phyloP scores from a whole-genome alignment of 2,113 vertebrate genomes.

The Eidolon helvum region DNA sequence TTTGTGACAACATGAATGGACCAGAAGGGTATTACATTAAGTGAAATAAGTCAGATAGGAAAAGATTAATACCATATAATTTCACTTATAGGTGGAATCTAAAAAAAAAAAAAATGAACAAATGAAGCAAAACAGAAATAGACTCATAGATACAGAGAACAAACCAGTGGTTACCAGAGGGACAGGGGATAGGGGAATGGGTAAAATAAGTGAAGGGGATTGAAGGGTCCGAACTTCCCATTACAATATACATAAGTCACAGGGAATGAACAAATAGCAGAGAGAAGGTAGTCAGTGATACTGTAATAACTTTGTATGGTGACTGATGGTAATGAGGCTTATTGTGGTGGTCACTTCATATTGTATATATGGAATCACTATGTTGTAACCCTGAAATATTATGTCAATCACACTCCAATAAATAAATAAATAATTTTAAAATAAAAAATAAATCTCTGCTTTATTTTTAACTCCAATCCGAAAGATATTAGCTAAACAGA shows the following conservation, averaged over 20 bases:
- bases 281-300: not conserved
- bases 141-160: not conserved
- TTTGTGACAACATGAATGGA: not conserved
- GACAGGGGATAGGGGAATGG: too few species aligned
- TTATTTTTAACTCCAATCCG: not conserved
- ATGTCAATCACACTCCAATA: not conserved
- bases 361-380: not conserved
- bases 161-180: not conserved
- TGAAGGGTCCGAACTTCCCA: not conserved
- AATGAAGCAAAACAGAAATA: not conserved
- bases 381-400: not conserved
- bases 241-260: not conserved
- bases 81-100: not conserved
- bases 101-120: not conserved
- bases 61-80: not conserved
- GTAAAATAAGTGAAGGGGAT: not conserved
- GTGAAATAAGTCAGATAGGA: not conserved
- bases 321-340: not conserved
- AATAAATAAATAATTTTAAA: not conserved
- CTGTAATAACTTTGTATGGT: not conserved
- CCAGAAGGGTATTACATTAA: not conserved
- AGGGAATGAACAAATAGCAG: not conserved
- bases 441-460: not conserved
- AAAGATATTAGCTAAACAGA: not conserved
- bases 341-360: not conserved